phyloP scores from a whole-genome alignment of 2,113 vertebrate species.

The Sceloporus tristichus region DNA sequence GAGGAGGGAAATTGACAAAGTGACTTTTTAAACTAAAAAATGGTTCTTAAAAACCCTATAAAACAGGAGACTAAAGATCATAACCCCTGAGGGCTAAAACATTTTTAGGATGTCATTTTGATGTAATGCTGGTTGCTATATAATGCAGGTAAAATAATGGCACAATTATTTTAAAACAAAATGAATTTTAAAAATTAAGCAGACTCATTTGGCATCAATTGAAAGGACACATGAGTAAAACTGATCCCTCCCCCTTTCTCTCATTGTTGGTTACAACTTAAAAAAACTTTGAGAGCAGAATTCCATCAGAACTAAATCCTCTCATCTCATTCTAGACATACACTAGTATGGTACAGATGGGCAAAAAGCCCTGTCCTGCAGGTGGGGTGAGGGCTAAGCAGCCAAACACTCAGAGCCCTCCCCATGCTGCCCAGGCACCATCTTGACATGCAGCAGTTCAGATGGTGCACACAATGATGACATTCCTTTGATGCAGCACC shows the following conservation, averaged over 20 bases:
- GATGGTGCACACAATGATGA: too few relatives aligned
- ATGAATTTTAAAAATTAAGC: neutral
- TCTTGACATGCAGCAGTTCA: too few relatives aligned
- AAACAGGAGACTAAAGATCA: neutral
- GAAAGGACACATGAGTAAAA: neutral
- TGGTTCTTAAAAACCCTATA: neutral
- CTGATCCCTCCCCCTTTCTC: neutral
- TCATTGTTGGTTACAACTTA: neutral
- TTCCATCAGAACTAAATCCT: too few relatives aligned
- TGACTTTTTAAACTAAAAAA: neutral
- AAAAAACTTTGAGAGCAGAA: too few relatives aligned
- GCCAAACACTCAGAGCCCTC: too few relatives aligned
- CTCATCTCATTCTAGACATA: too few relatives aligned
- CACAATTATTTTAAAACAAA: neutral
- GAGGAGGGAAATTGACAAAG: neutral
- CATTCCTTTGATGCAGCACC: too few relatives aligned
- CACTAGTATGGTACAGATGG: too few relatives aligned
- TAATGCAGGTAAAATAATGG: neutral
- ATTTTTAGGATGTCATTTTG: neutral
- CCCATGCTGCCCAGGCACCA: too few relatives aligned
- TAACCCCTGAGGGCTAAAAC: neutral
- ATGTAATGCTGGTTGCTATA: constrained; percentile 5
- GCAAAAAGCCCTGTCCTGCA: too few relatives aligned
- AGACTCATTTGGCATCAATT: neutral
- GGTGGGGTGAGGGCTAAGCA: too few relatives aligned